Evolutionary conservation across 2,797 vertebrate genomes (phyloP).

Genomic region (Philypnodon macrostomus): DNA sequence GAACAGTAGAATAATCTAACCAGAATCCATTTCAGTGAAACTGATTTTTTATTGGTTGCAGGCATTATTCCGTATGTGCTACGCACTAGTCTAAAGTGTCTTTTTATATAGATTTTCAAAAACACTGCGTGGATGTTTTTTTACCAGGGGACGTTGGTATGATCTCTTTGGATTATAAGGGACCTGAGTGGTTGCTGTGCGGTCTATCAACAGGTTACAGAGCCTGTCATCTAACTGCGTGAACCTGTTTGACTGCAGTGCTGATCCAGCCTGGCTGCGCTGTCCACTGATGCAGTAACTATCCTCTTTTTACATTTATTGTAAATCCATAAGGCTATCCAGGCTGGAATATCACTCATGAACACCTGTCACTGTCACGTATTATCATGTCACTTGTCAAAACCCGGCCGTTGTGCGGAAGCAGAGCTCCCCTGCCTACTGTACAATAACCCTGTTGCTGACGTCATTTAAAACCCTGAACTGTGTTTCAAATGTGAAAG

Average conservation of each 20-base stretch:
- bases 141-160: neutral
- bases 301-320: neutral
- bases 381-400: slow-evolving; percentile 16
- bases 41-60: no score
- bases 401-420: slow-evolving; percentile 59
- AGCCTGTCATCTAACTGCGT: neutral
- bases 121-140: no score
- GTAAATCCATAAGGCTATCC: neutral
- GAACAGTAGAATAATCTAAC: no score
- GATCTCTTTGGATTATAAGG: no score
- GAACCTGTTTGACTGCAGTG: slow-evolving; percentile 68
- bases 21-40: no score
- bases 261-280: slow-evolving; percentile 24
- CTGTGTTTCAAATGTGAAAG: neutral
- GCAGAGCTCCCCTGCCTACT: slow-evolving; percentile 41
- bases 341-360: neutral
- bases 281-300: slow-evolving; percentile 26
- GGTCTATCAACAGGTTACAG: slow-evolving; percentile 29
- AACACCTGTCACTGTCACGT: slow-evolving; percentile 21
- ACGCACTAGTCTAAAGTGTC: no score
- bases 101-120: no score
- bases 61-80: no score
- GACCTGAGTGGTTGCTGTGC: neutral
- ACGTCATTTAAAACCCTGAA: neutral
- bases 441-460: slow-evolving; percentile 40